Evolutionary conservation across 53 echinoderm and acorn worm genomes (phyloP), one percentile per base, ranked within the genome.

Genomic region (Astropecten irregularis): DNA sequence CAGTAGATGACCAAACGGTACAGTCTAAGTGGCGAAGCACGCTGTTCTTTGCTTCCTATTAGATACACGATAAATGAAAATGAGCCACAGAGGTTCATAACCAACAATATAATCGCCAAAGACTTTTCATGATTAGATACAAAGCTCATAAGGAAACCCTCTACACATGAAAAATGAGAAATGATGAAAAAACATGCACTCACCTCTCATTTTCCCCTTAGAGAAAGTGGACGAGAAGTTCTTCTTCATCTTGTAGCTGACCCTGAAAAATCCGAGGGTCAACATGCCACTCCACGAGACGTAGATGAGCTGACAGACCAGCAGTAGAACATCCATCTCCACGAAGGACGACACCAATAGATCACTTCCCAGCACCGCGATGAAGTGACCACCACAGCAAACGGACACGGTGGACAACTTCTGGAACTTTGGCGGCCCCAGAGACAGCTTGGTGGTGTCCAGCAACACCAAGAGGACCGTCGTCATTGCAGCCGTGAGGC

Each of bases 401-500:
- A 72, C 33, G 0, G 84, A 68, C 6, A 95, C 85, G 1, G 92
- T 83, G 18, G 90, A 90, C 36, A 89, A 92, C 51, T 90, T 89
- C 40, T 92, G 92, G 52, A 92, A 95, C n/a, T 83, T 83, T 23
- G 95, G 95, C 14, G 95, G 95, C 2, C 90, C 95, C 18, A 95
- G 85, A 52, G 95, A 95, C 7, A 95, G 68, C 46, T 90, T 89
- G 2, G 95, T 95, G 10, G 95, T 95, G 76, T 95, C 95, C 7
- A 92, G 85, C 22, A 95, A 68, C 25, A 95, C 95, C 18, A 95
- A 83, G 16, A 95, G 88, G 16, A 95, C 84, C 21, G 92, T 95
- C 18, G 89, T 92, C 25, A 92, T 90, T 4, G 92, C 69, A 11
- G 95, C 69, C 3, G 95, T 95, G 16, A 95, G 69, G 66, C 92